Percentiles rank a stretch among this genome's conserved stretches.
These are phyloP conservation scores for Troglohyphantes excavatus DNA, from an alignment of 2,888 invertebrate genomes.

Conservation along the genomic window DNA sequence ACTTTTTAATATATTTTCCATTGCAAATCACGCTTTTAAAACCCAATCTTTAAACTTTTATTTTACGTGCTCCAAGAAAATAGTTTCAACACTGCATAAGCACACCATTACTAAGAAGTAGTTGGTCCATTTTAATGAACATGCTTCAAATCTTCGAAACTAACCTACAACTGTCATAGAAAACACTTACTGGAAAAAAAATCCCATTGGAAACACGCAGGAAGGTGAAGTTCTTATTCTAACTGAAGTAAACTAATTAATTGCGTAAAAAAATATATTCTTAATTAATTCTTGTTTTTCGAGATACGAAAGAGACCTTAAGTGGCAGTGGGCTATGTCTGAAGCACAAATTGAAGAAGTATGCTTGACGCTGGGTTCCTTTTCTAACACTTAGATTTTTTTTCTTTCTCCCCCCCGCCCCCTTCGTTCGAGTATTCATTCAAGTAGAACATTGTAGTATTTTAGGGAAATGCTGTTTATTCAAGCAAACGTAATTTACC, in stretches of 20 bases:
- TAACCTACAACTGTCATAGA: slow-evolving; percentile 47
- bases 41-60: background rate
- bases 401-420: slow-evolving; percentile 58
- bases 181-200: slow-evolving; percentile 26
- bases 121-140: slow-evolving; percentile 37
- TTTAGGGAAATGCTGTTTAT: slow-evolving; percentile 63
- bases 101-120: slow-evolving; percentile 5
- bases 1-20: too few species aligned
- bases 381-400: slow-evolving; percentile 54
- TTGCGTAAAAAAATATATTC: slow-evolving; percentile 73
- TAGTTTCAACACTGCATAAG: background rate
- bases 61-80: slow-evolving; percentile 9
- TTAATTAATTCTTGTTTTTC: slow-evolving; percentile 74
- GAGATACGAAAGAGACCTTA: slow-evolving; percentile 63
- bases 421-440: slow-evolving; percentile 61
- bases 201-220: slow-evolving; percentile 44
- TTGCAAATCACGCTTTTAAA: background rate
- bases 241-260: slow-evolving; percentile 77
- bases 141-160: slow-evolving; percentile 45
- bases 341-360: slow-evolving; percentile 67
- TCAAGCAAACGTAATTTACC: slow-evolving; percentile 56
- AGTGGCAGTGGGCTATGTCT: slow-evolving; percentile 58
- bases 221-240: slow-evolving; percentile 52
- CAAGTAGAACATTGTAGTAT: slow-evolving; percentile 74
- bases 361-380: slow-evolving; percentile 65